phyloP scores from a whole-genome alignment of 2,113 vertebrate species.

The Notarius lentiginosus region DNA sequence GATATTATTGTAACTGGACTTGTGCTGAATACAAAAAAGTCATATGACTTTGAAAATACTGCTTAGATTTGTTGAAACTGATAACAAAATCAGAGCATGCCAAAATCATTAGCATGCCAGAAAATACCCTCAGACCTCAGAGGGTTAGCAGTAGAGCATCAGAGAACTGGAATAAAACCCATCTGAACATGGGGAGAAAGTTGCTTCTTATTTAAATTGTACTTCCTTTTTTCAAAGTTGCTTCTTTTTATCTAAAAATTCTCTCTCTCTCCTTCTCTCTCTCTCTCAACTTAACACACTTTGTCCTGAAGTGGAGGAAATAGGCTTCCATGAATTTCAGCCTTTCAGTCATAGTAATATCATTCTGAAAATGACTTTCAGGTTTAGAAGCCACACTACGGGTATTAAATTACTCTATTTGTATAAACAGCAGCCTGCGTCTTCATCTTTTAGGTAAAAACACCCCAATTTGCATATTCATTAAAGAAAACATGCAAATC shows the following conservation, averaged over 20 bases:
- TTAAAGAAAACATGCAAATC: not conserved
- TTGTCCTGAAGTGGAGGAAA: not conserved
- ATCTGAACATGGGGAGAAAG: not conserved
- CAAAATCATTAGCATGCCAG: too few species aligned
- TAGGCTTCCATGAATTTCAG: not conserved
- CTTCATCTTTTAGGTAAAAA: conserved; percentile 6
- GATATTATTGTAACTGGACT: too few species aligned
- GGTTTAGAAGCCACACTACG: not conserved
- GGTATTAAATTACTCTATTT: not conserved
- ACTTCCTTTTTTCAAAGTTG: not conserved
- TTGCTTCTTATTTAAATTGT: not conserved
- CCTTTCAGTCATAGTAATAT: not conserved
- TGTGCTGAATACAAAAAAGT: too few species aligned
- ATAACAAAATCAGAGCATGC: too few species aligned
- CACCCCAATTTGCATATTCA: not conserved
- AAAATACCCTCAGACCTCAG: too few species aligned
- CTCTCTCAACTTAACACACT: not conserved
- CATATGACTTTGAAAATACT: too few species aligned
- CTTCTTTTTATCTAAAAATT: not conserved
- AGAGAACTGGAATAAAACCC: not conserved
- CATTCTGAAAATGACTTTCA: not conserved
- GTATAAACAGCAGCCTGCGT: conserved; percentile 1
- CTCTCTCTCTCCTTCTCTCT: not conserved
- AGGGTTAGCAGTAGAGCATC: too few species aligned
- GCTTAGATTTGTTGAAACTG: too few species aligned